A percentile compares a stretch with the other conserved stretches of the same genome.
phyloP scores from a whole-genome alignment of 2,797 vertebrate genomes.

The Spinus olivaceus region DNA sequence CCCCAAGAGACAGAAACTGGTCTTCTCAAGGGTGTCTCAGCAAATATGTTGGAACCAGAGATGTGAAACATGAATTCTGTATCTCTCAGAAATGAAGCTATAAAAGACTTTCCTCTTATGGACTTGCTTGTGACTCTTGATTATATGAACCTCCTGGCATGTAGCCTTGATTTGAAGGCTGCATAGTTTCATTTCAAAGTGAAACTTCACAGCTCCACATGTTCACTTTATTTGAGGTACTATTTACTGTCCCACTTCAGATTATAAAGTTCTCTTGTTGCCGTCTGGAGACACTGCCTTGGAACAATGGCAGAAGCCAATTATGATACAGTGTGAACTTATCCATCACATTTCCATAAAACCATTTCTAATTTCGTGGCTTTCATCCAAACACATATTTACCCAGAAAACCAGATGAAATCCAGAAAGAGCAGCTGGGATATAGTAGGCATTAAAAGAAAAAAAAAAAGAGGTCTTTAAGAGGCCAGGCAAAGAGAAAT shows the following conservation, averaged over 20 bases:
- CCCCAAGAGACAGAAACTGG: background rate
- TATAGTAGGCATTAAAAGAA: background rate
- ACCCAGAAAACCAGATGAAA: background rate
- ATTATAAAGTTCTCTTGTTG: background rate
- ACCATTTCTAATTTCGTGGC: conserved; percentile 20
- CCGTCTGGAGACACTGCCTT: background rate
- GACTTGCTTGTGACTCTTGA: conserved; percentile 27
- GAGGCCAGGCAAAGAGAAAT: background rate
- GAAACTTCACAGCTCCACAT: conserved; percentile 25
- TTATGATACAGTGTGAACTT: background rate
- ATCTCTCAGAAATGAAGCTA: background rate
- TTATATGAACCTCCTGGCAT: conserved; percentile 28
- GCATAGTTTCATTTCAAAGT: conserved; percentile 33
- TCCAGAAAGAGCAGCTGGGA: background rate
- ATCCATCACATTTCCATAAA: background rate
- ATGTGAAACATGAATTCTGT: background rate
- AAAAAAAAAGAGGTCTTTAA: background rate
- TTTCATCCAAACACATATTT: conserved; percentile 25
- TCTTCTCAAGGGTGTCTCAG: background rate
- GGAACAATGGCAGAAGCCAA: background rate
- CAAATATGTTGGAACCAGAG: background rate
- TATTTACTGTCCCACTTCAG: background rate
- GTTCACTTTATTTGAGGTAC: background rate
- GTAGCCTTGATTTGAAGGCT: conserved; percentile 1
- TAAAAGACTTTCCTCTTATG: conserved; percentile 42